A percentile compares a stretch with the other conserved stretches of the same genome.
Conservation (phyloP, 2,797 vertebrate genomes). For the Myotis pilosus region DNA sequence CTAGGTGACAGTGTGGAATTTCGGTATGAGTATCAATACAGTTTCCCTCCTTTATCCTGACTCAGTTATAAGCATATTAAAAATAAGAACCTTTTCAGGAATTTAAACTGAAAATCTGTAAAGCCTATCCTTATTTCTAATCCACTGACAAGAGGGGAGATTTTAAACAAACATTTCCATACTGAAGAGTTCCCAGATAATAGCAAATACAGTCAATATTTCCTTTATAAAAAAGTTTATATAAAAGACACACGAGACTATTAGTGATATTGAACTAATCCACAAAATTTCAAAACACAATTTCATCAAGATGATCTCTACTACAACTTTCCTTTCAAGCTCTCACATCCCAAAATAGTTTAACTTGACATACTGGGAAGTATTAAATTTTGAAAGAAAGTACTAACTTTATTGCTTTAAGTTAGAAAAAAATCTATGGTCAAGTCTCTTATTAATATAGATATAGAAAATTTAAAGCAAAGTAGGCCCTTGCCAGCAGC, state of each 20-base stretch:
- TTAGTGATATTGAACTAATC: slow-evolving; percentile 45
- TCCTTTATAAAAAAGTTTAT: slow-evolving; percentile 45
- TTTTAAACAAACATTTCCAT: slow-evolving; percentile 51
- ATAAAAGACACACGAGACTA: slow-evolving; percentile 30
- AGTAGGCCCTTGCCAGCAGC: too few species aligned
- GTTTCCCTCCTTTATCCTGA: slow-evolving; percentile 5
- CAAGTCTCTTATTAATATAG: neutral
- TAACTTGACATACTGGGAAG: slow-evolving; percentile 33
- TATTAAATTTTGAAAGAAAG: slow-evolving; percentile 57
- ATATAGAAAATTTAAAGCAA: neutral
- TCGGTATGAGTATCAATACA: slow-evolving; percentile 13
- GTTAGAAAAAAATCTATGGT: slow-evolving; percentile 48
- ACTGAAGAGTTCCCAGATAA: slow-evolving; percentile 27
- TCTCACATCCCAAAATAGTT: slow-evolving; percentile 40
- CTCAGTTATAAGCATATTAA: slow-evolving; percentile 23
- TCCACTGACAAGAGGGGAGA: slow-evolving; percentile 8
- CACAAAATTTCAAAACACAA: slow-evolving; percentile 66
- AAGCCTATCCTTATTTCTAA: slow-evolving; percentile 37
- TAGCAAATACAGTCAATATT: neutral
- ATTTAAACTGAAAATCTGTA: slow-evolving; percentile 52
- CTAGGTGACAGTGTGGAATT: slow-evolving; percentile 35
- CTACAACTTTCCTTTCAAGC: slow-evolving; percentile 52
- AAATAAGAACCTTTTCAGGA: slow-evolving; percentile 13
- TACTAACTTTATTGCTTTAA: slow-evolving; percentile 72
- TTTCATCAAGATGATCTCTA: slow-evolving; percentile 51